phyloP scores from a whole-genome alignment of 2,113 vertebrate species.

The Seriola quinqueradiata region DNA sequence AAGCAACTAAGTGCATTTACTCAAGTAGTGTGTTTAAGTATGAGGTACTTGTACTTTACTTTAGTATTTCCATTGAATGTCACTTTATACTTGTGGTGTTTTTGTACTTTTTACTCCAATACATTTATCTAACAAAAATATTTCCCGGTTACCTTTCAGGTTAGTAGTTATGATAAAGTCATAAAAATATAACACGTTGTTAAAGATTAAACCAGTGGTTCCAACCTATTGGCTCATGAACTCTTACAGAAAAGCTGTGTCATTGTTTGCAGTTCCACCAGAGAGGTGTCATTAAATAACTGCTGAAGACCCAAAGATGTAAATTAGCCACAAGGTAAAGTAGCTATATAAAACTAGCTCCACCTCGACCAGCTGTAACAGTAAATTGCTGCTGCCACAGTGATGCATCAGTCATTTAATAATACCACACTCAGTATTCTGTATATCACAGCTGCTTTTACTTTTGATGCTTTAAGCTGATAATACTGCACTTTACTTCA shows the following conservation, averaged over 20 bases:
- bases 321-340: too few relatives aligned
- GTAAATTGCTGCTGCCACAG: not conserved
- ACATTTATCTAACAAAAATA: too few relatives aligned
- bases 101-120: not conserved
- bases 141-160: too few relatives aligned
- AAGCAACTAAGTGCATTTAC: not conserved
- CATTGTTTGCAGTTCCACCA: too few relatives aligned
- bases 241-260: too few relatives aligned
- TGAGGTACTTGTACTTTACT: not conserved
- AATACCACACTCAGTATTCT: not conserved
- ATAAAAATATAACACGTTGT: too few relatives aligned
- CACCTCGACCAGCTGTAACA: not conserved
- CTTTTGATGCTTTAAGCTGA: too few relatives aligned
- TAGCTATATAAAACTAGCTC: not conserved
- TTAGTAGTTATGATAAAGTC: too few relatives aligned
- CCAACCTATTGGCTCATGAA: too few relatives aligned
- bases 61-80: not conserved
- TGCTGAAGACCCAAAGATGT: too few relatives aligned
- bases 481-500: not conserved
- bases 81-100: not conserved
- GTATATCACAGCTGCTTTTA: not conserved
- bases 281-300: too few relatives aligned
- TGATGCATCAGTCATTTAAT: not conserved
- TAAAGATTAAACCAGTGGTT: too few relatives aligned
- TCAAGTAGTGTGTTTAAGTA: not conserved